Conservation (phyloP, 2,113 vertebrate species). For the Pampusana beccarii region DNA sequence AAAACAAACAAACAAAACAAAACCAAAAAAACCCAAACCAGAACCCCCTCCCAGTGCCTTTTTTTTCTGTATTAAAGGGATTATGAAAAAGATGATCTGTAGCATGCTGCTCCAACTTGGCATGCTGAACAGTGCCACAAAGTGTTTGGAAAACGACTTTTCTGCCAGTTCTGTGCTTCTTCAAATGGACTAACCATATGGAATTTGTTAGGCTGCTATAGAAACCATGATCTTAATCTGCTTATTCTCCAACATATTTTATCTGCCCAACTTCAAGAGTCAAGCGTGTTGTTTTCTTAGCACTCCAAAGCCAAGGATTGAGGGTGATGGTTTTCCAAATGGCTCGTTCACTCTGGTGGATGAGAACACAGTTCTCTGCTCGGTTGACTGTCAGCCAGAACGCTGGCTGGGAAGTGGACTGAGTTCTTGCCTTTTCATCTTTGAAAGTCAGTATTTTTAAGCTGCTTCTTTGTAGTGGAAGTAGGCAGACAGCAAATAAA, state of each 20-base stretch:
- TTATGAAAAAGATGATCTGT: not conserved
- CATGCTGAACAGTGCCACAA: not conserved
- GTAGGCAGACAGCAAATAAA: not conserved
- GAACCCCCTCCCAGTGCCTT: not conserved
- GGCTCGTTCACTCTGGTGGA: not conserved
- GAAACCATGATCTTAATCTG: conserved; percentile 20
- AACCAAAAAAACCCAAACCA: too few relatives aligned
- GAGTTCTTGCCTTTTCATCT: not conserved
- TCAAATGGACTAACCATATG: not conserved
- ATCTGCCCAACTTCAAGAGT: not conserved
- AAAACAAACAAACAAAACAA: not conserved
- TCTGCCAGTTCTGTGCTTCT: not conserved
- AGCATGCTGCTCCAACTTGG: not conserved
- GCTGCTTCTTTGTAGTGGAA: not conserved
- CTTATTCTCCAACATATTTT: not conserved
- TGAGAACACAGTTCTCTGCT: not conserved
- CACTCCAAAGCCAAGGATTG: not conserved
- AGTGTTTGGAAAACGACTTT: not conserved
- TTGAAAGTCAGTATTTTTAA: not conserved
- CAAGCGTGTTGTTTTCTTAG: not conserved
- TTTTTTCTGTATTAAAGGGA: not conserved
- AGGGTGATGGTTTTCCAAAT: not conserved
- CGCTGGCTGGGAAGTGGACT: not conserved
- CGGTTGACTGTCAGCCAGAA: not conserved
- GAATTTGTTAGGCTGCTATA: conserved; percentile 32